Base-by-base conservation (phyloP, 92 coral and sea anemone genomes). In the Paramuricea clavata region DNA sequence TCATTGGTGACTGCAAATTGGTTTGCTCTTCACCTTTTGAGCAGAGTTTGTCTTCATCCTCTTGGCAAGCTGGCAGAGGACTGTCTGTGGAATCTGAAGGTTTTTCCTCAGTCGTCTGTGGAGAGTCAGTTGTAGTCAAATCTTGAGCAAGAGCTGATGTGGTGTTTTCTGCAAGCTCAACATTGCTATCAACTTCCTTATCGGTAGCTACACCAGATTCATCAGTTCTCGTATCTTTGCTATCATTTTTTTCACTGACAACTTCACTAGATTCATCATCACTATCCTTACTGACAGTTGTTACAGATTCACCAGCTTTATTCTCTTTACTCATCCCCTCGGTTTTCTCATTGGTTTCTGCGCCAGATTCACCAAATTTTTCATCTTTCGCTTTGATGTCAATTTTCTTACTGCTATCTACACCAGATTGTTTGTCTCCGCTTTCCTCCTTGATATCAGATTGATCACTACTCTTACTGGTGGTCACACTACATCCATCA, bases 241-340 rank as follows among this genome's bases (percentile, higher is more conserved):
- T 59, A 21, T 26, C 12, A 16, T 12, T 17, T 1, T 81, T 88
- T 68, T 68, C 81, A 64, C 57, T 74, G 16, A 49, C 85, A 28
- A 64, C 77, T 12, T 34, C 30, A 60, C 1, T 13, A 28, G 1
- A 11, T n/a, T 22, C 11, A 11, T 26, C 68, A 26, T 60, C 68
- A 22, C 0, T n/a, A 11, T 10, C 12, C 68, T 22, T 49, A 27
- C 43, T 30, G 41, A 27, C 74, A 49, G 70, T 6, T 26, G 82
- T 5, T 32, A 56, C 36, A 15, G 54, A 50, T 49, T 3, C 26
- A 13, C 36, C 70, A 39, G 26, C 75, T 31, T 5, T 31, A 1
- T 41, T 60, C 27, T 57, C 60, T 17, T 56, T 23, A 10, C 60
- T 68, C 13, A 19, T 49, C 41, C 31, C 49, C 9, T 32, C 16